Evolutionary conservation across 2,113 vertebrate species (phyloP), one percentile per base, ranked within the genome.

Genomic region (Mobula birostris): DNA sequence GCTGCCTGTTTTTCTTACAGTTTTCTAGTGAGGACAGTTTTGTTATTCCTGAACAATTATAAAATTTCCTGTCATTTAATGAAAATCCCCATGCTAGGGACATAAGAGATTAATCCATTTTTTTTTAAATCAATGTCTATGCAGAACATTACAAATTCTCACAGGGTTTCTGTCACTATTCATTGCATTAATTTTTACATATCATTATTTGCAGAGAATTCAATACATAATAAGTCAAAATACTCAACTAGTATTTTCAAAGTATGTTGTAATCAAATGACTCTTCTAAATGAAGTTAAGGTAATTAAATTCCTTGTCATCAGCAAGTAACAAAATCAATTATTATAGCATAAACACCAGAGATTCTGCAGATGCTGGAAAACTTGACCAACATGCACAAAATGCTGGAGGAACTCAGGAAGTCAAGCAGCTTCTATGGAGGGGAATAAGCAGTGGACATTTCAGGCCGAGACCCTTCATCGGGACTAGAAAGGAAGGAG

Each of bases 251-350:
- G 94, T 95, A 96, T 95, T 97, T 97, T 97, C 95, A 95, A 97
- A 96, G 79, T 96, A 96, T 95, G 95, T 95, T 96, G 95, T 96
- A 94, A 97, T 8, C 95, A 96, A 97, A 95, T 95, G 94, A 95
- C 96, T 96, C 95, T 97, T 96, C 95, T 96, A 96, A 96, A 5
- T 17, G 95, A 95, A 95, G 5, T 95, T 95, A 96, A 95, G n/a
- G 95, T 95, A 97, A 97, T 97, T 95, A 96, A 97, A 94, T 96
- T 96, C 96, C 96, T 97, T 96, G 96, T 97, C 96, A 96, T 96
- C 56, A 96, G 95, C 95, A 96, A 96, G 95, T 94, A 97, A 96
- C 96, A 97, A 97, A 96, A 96, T 97, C 95, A 95, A 96, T 97
- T 96, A 97, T 95, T 96, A 48, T 48, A 48, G 48, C 48, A 48